Conservation (phyloP, 2,888 invertebrate species). For the Allolobophora icterica region DNA sequence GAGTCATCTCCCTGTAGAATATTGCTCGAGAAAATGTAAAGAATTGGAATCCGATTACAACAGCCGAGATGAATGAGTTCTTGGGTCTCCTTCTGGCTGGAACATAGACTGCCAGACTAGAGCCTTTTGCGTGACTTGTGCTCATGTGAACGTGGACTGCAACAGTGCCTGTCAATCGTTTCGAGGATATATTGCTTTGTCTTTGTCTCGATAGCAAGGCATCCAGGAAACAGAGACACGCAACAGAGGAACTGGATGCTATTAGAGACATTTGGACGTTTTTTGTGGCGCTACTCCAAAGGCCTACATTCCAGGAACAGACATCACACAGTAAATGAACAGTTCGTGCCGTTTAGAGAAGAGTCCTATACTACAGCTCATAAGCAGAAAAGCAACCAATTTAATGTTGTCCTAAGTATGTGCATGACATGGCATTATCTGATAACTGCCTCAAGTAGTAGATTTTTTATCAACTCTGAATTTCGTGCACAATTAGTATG, state of each 20-base stretch:
- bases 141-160: neutral
- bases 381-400: neutral
- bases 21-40: too few relatives aligned
- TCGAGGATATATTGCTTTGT: slow-evolving; percentile 32
- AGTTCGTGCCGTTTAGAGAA: slow-evolving; percentile 37
- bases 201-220: slow-evolving; percentile 30
- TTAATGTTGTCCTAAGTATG: too few relatives aligned
- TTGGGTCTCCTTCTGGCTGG: neutral
- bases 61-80: neutral
- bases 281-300: slow-evolving; percentile 31
- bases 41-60: too few relatives aligned
- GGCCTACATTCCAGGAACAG: slow-evolving; percentile 31
- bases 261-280: slow-evolving; percentile 29
- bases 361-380: slow-evolving; percentile 34
- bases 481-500: too few relatives aligned
- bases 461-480: too few relatives aligned
- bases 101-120: neutral
- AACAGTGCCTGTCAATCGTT: slow-evolving; percentile 22
- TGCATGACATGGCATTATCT: too few relatives aligned
- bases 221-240: slow-evolving; percentile 24
- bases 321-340: slow-evolving; percentile 41
- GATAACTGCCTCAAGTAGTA: too few relatives aligned
- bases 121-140: neutral
- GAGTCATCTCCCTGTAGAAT: too few relatives aligned
- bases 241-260: slow-evolving; percentile 31